These are phyloP conservation scores for Cinclus mexicanus DNA, from an alignment of 2,113 vertebrate species.

Conservation along the genomic window DNA sequence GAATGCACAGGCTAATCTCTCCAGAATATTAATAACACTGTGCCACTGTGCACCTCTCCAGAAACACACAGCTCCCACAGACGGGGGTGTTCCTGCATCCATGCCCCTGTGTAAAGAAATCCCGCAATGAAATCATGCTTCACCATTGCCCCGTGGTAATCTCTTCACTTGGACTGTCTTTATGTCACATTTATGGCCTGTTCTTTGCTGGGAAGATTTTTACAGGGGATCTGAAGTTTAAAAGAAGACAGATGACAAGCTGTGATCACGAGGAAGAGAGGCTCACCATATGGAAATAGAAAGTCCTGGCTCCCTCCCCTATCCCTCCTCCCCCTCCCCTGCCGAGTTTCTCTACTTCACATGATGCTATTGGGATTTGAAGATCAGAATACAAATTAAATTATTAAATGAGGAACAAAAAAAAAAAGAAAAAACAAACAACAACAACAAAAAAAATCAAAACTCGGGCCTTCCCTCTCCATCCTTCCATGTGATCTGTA, in stretches of 20 bases:
- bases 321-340: conserved; percentile 61
- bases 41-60: background rate
- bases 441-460: background rate
- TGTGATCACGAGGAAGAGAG: conserved; percentile 50
- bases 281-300: conserved; percentile 67
- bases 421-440: background rate
- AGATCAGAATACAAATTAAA: conserved; percentile 66
- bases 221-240: conserved; percentile 63
- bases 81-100: background rate
- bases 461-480: background rate
- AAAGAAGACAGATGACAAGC: conserved; percentile 71
- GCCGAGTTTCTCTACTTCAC: conserved; percentile 55
- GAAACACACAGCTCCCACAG: rapidly evolving
- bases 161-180: conserved; percentile 30
- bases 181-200: conserved; percentile 49
- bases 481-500: conserved; percentile 17
- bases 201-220: conserved; percentile 68
- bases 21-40: background rate
- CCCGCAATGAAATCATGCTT: background rate
- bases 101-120: background rate
- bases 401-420: conserved; percentile 51
- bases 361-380: conserved; percentile 63
- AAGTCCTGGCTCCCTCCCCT: conserved; percentile 54
- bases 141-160: background rate
- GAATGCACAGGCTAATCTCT: background rate